phyloP scores from a whole-genome alignment of 2,888 invertebrate species.

The Nomada flava region DNA sequence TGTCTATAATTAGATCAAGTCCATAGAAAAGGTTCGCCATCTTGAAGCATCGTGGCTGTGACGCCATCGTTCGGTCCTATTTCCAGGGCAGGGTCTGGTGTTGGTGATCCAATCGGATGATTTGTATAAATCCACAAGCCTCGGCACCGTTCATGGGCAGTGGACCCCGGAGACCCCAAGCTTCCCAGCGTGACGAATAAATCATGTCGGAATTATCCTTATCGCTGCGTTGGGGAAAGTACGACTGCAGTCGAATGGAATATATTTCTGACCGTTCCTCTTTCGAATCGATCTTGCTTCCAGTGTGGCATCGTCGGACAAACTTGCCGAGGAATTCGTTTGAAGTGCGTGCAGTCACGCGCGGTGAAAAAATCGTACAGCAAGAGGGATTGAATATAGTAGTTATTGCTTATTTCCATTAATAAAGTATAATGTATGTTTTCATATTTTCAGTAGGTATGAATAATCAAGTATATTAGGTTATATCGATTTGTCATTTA shows the following conservation, averaged over 20 bases:
- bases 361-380: too few relatives aligned
- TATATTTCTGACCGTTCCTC: constrained; percentile 1
- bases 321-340: not conserved
- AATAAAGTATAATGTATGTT: too few relatives aligned
- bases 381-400: too few relatives aligned
- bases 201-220: not conserved
- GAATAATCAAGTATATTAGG: too few relatives aligned
- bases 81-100: constrained; percentile 37
- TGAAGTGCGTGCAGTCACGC: not conserved
- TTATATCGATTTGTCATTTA: too few relatives aligned
- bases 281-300: not conserved
- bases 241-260: not conserved
- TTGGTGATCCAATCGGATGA: constrained; percentile 44
- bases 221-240: not conserved
- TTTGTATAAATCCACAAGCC: constrained; percentile 4
- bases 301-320: not conserved
- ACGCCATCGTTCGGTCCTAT: constrained; percentile 63
- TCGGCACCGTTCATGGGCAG: not conserved
- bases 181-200: not conserved
- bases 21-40: constrained; percentile 61
- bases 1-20: constrained; percentile 72
- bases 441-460: too few relatives aligned
- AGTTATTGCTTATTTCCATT: too few relatives aligned
- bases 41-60: constrained; percentile 45
- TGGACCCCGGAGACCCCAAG: not conserved